Evolutionary conservation across 2,113 vertebrate genomes (phyloP).

Genomic region (Gorilla gorilla): DNA sequence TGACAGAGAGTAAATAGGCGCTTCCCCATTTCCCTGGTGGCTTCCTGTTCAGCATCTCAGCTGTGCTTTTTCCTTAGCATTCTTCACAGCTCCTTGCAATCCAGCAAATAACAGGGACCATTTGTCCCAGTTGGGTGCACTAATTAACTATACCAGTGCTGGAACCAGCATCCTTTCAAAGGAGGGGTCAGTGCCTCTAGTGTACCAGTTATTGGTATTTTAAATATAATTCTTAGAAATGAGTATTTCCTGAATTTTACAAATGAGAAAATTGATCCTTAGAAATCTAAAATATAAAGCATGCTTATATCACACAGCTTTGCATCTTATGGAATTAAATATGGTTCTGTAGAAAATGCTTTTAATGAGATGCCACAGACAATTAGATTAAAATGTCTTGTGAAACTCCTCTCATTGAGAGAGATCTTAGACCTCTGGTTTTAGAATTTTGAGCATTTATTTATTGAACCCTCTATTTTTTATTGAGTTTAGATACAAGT

Average conservation of each 20-base stretch:
- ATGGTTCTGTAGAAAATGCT: not conserved
- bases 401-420: not conserved
- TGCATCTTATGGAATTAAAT: not conserved
- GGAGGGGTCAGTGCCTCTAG: not conserved
- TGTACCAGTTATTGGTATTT: not conserved
- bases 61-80: accelerated
- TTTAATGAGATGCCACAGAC: not conserved
- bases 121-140: not conserved
- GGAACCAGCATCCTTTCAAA: not conserved
- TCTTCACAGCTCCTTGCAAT: not conserved
- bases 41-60: not conserved
- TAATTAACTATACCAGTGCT: accelerated
- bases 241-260: not conserved
- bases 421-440: not conserved
- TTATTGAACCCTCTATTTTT: not conserved
- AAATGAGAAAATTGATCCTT: not conserved
- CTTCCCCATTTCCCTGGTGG: not conserved
- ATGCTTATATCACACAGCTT: not conserved
- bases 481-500: not conserved
- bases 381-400: not conserved
- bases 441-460: not conserved
- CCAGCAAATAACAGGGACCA: not conserved
- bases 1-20: not conserved
- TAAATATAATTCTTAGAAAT: not conserved
- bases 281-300: not conserved